These are phyloP conservation scores for Eurosta solidaginis DNA, from an alignment of 1,140 invertebrate genomes.

Conservation along the genomic window DNA sequence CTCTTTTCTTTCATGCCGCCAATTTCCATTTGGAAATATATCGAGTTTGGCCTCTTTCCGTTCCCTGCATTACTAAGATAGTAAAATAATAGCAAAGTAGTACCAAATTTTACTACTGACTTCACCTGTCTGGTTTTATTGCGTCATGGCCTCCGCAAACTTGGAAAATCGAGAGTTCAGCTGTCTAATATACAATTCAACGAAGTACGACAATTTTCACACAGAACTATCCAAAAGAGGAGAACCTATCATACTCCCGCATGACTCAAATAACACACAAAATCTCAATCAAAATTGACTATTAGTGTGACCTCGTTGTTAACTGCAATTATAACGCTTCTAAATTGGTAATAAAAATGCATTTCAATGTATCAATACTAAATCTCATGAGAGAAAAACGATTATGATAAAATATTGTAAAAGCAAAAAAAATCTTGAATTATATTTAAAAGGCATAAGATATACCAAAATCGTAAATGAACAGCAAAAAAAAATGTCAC, in stretches of 20 bases:
- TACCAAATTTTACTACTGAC: no score
- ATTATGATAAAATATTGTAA: neutral
- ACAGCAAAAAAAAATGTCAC: constrained; percentile 6
- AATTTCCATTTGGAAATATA: no score
- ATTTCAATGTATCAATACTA: neutral
- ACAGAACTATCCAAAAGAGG: neutral
- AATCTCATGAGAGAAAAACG: constrained; percentile 14
- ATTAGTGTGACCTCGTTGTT: neutral
- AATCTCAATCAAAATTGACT: neutral
- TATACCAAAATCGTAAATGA: neutral
- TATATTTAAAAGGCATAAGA: neutral
- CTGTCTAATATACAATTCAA: no score
- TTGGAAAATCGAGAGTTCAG: no score
- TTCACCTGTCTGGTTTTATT: no score
- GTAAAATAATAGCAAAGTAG: no score
- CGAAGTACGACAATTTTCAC: no score
- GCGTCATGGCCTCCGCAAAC: no score
- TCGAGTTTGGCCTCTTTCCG: no score
- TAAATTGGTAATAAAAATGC: constrained; percentile 17
- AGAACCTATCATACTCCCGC: neutral
- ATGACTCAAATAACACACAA: neutral
- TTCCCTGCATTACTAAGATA: no score
- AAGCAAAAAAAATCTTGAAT: neutral
- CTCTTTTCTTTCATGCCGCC: no score
- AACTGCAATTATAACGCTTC: neutral